phyloP scores from a whole-genome alignment of 1,140 invertebrate species.

The Hirudo medicinalis region DNA sequence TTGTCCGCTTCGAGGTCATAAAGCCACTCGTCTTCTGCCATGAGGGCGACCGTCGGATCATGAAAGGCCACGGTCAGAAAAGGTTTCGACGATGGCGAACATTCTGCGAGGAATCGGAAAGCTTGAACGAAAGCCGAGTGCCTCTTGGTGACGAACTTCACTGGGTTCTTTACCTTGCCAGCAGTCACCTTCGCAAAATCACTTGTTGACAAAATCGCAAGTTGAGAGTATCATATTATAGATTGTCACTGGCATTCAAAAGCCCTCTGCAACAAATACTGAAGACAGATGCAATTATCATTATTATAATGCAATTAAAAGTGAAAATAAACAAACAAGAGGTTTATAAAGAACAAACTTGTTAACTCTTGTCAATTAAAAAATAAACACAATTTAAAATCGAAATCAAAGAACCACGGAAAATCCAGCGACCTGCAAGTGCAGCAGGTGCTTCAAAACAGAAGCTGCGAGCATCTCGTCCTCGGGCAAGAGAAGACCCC shows the following conservation, averaged over 20 bases:
- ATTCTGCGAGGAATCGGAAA: slow-evolving; percentile 77
- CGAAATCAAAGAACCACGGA: no score
- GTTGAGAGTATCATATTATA: neutral
- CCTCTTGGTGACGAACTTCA: slow-evolving; percentile 64
- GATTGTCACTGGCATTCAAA: slow-evolving; percentile 22
- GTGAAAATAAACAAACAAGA: no score
- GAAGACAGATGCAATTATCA: no score
- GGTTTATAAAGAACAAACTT: no score
- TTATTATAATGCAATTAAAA: no score
- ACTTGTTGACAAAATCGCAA: no score
- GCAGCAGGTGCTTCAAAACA: slow-evolving; percentile 64
- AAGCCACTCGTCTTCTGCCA: slow-evolving; percentile 82
- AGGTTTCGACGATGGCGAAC: slow-evolving; percentile 73
- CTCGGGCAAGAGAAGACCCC: slow-evolving; percentile 60
- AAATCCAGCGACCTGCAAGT: slow-evolving; percentile 55
- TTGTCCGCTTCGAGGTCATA: slow-evolving; percentile 83
- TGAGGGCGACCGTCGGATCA: slow-evolving; percentile 74
- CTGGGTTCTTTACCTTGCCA: slow-evolving; percentile 60
- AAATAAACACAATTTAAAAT: no score
- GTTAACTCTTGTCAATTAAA: no score
- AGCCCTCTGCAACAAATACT: no score
- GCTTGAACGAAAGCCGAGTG: slow-evolving; percentile 76
- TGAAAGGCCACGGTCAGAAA: slow-evolving; percentile 83
- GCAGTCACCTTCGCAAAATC: no score
- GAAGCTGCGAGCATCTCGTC: slow-evolving; percentile 67